These are phyloP conservation scores for Hemicentrotus pulcherrimus DNA, from an alignment of 35 echinoderm and acorn worm genomes.

Conservation along the genomic window DNA sequence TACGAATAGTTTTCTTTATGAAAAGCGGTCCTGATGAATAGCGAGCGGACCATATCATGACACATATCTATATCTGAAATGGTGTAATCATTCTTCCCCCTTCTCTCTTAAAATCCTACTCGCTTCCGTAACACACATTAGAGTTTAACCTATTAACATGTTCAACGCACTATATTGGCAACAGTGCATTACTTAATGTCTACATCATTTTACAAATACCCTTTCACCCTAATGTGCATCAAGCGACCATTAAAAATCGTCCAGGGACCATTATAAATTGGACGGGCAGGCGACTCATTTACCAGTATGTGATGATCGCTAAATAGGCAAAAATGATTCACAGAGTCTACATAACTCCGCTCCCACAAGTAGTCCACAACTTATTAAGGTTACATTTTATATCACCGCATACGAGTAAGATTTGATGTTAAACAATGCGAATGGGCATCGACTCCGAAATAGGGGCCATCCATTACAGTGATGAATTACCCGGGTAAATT, in stretches of 20 bases:
- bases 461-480: not conserved
- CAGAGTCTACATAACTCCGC: not conserved
- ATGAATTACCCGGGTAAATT: conserved; percentile 11
- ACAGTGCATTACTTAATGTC: not conserved
- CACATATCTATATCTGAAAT: no score
- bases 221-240: not conserved
- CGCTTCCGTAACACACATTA: not conserved
- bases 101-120: no score
- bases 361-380: not conserved
- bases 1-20: no score
- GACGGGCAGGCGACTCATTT: not conserved
- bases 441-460: not conserved
- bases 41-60: no score
- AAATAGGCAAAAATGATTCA: not conserved
- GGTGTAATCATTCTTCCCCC: no score
- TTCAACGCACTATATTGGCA: not conserved
- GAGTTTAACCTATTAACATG: not conserved
- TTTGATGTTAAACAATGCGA: not conserved
- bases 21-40: no score
- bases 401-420: not conserved
- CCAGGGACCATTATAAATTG: not conserved
- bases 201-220: not conserved
- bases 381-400: not conserved
- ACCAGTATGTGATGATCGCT: not conserved
- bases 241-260: not conserved